Evolutionary conservation across 2,888 invertebrate genomes (phyloP).

Genomic region (Amblyjoppa fuscipennis): DNA sequence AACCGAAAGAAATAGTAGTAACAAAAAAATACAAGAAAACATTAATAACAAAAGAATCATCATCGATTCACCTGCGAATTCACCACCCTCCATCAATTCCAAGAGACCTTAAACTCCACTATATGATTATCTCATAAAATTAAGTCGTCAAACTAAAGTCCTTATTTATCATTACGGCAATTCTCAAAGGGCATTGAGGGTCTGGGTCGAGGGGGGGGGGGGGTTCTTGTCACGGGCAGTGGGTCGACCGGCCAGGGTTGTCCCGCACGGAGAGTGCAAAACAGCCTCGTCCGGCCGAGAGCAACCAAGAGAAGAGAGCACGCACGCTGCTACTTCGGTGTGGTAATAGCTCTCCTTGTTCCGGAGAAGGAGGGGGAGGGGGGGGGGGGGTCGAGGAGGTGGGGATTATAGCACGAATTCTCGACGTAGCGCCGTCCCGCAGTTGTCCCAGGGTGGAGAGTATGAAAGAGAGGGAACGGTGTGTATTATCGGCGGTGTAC

Average conservation of each 20-base stretch:
- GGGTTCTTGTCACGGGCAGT: constrained; percentile 7
- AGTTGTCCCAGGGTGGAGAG: constrained; percentile 26
- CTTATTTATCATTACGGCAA: not conserved
- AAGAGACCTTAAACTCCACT: not conserved
- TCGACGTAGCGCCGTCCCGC: constrained; percentile 8
- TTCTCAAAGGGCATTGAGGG: not conserved
- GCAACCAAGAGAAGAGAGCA: not conserved
- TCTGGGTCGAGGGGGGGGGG: not conserved
- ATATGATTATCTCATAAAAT: not conserved
- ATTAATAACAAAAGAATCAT: too few species aligned
- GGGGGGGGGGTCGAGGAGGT: constrained; percentile 9
- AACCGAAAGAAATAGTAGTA: too few species aligned
- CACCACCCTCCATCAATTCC: not conserved
- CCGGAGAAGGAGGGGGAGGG: not conserved
- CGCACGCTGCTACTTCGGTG: constrained; percentile 35
- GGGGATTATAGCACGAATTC: constrained; percentile 18
- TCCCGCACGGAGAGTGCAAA: constrained; percentile 20
- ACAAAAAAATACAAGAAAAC: too few species aligned
- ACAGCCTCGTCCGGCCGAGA: not conserved
- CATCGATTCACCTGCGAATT: not conserved
- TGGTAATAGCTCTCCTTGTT: constrained; percentile 44
- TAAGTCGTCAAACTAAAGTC: not conserved
- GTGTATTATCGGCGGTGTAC: not conserved
- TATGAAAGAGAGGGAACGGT: constrained; percentile 32
- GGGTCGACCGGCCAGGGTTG: constrained; percentile 26